Evolutionary conservation across 2,113 vertebrate species (phyloP).

Genomic region (Pachycephala philippinensis): DNA sequence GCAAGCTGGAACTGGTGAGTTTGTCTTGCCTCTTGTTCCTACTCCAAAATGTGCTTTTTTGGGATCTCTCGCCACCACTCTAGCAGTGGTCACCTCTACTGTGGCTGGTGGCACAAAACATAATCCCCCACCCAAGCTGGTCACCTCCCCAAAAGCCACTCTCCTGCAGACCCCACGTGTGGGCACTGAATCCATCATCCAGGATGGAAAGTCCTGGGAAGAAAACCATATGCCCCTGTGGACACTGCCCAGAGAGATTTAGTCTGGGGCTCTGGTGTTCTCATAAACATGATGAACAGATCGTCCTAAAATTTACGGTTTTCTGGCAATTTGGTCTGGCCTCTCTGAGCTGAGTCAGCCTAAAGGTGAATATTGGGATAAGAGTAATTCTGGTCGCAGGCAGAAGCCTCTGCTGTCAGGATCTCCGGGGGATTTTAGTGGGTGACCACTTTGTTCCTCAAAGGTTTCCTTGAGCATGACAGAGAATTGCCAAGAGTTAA

Average conservation of each 20-base stretch:
- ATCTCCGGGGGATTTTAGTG: not conserved
- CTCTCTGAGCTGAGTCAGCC: not conserved
- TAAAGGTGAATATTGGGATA: not conserved
- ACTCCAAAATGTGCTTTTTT: not conserved
- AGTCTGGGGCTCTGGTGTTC: not conserved
- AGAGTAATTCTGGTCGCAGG: not conserved
- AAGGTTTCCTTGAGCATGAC: not conserved
- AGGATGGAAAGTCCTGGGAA: not conserved
- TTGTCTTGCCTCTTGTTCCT: not conserved
- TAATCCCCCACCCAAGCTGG: not conserved
- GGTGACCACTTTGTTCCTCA: not conserved
- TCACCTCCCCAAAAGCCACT: not conserved
- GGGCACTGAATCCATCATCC: not conserved
- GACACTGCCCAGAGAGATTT: not conserved
- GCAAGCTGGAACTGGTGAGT: not conserved
- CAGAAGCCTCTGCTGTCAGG: not conserved
- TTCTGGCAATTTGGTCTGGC: not conserved
- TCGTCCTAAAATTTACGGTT: not conserved
- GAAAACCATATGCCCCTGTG: not conserved
- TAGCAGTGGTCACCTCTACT: not conserved
- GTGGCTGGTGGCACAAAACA: not conserved
- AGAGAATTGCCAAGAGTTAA: not conserved
- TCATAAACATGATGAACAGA: not conserved
- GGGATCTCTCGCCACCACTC: not conserved
- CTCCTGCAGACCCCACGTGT: not conserved